Percentiles rank a stretch among this genome's conserved stretches.
Conservation (phyloP, 2,113 vertebrate genomes). For the Riparia riparia region DNA sequence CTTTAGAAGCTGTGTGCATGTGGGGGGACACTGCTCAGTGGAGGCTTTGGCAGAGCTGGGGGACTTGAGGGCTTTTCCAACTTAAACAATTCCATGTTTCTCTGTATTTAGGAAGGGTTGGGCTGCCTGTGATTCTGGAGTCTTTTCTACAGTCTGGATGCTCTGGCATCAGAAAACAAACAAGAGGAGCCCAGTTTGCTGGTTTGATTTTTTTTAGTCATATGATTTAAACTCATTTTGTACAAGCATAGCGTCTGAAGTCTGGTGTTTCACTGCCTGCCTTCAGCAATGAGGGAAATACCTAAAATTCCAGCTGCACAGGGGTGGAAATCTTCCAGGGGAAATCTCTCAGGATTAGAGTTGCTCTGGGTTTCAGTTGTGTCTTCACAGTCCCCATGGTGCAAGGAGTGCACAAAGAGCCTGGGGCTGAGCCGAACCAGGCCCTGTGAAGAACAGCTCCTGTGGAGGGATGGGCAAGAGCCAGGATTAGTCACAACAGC, state of each 20-base stretch:
- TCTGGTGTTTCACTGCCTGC: not conserved
- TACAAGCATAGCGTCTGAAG: not conserved
- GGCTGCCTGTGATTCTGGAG: not conserved
- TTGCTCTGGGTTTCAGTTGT: not conserved
- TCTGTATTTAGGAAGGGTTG: not conserved
- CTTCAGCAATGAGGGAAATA: not conserved
- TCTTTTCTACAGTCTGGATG: not conserved
- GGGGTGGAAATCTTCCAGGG: not conserved
- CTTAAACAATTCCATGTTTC: not conserved
- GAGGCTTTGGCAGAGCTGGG: not conserved
- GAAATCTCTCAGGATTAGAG: not conserved
- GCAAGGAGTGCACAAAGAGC: not conserved
- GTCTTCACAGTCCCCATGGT: fast-evolving
- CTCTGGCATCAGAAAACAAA: not conserved
- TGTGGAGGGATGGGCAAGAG: not conserved
- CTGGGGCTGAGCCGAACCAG: not conserved
- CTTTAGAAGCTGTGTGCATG: not conserved
- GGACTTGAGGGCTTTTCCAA: not conserved
- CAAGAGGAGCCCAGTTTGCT: not conserved
- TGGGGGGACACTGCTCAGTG: not conserved
- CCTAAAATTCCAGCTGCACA: not conserved
- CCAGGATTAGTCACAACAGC: not conserved
- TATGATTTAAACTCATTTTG: not conserved
- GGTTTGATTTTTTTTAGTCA: not conserved
- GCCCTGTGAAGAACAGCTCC: not conserved